These are phyloP conservation scores for Xenopus petersii DNA, from an alignment of 2,797 vertebrate species.

Conservation along the genomic window DNA sequence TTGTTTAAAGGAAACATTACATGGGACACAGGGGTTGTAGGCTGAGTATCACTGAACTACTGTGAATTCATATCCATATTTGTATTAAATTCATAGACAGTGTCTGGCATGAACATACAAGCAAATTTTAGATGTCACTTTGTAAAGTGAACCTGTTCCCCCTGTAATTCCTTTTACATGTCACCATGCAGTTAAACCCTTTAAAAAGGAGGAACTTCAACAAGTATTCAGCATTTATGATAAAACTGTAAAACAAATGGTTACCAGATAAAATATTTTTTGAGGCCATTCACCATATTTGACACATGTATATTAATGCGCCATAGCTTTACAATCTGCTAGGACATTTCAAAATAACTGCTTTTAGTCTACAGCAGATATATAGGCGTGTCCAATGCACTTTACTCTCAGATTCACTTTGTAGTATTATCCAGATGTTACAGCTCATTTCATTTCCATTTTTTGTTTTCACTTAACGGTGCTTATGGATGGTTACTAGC, in stretches of 20 bases:
- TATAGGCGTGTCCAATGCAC: background rate
- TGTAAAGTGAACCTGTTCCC: background rate
- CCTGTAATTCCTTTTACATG: background rate
- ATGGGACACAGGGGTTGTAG: slow-evolving; percentile 11
- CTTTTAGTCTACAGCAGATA: no score
- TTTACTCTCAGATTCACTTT: background rate
- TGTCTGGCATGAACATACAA: slow-evolving; percentile 28
- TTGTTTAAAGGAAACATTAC: background rate
- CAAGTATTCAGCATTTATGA: background rate
- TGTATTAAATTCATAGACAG: slow-evolving; percentile 40
- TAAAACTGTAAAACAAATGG: slow-evolving; percentile 33
- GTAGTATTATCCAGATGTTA: no score
- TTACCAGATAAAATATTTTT: slow-evolving; percentile 34
- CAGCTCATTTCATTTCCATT: background rate
- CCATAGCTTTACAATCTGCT: no score
- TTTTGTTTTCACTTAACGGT: background rate
- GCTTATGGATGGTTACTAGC: background rate
- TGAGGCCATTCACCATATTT: background rate
- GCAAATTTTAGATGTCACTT: slow-evolving; percentile 18
- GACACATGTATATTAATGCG: background rate
- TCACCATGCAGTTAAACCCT: background rate
- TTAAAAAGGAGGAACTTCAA: background rate
- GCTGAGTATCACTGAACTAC: slow-evolving; percentile 38
- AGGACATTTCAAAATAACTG: no score
- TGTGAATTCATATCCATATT: slow-evolving; percentile 45